These are phyloP conservation scores for Scaptomyza parva DNA, from an alignment of 2,888 invertebrate species.

Conservation along the genomic window DNA sequence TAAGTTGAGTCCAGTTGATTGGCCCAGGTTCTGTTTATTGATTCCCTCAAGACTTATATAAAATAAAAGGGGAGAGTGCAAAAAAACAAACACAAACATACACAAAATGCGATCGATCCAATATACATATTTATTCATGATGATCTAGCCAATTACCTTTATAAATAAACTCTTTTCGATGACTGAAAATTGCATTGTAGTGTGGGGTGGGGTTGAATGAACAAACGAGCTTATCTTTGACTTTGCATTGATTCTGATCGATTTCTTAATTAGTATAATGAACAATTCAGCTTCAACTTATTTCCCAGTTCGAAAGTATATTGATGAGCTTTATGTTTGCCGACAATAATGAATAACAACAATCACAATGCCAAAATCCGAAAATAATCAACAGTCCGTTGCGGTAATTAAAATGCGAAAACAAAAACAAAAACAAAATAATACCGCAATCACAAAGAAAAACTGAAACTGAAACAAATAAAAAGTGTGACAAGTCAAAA, in stretches of 20 bases:
- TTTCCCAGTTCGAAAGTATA: constrained; percentile 41
- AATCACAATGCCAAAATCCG: constrained; percentile 37
- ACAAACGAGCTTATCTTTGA: constrained; percentile 12
- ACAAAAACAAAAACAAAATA: constrained; percentile 17
- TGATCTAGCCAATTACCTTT: constrained; percentile 9
- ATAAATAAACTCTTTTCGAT: constrained; percentile 19
- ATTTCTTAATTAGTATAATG: constrained; percentile 29
- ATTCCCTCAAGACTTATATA: constrained; percentile 30
- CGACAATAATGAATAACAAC: constrained; percentile 19
- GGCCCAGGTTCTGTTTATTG: constrained; percentile 19
- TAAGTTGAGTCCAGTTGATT: constrained; percentile 50
- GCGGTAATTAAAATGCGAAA: constrained; percentile 59
- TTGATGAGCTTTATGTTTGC: constrained; percentile 25
- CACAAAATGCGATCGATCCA: constrained; percentile 34
- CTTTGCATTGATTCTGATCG: constrained; percentile 21
- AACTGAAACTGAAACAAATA: constrained; percentile 17
- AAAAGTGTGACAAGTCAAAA: constrained; percentile 47
- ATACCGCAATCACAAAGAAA: constrained; percentile 19
- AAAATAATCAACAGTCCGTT: constrained; percentile 50
- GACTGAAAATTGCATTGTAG: constrained; percentile 46
- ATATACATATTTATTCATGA: constrained; percentile 4
- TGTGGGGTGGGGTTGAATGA: constrained; percentile 11
- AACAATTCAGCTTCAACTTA: background rate
- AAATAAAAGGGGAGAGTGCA: constrained; percentile 22
- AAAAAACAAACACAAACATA: background rate